Base-by-base conservation (phyloP, 2,888 invertebrate species). In the Bembecia ichneumoniformis region DNA sequence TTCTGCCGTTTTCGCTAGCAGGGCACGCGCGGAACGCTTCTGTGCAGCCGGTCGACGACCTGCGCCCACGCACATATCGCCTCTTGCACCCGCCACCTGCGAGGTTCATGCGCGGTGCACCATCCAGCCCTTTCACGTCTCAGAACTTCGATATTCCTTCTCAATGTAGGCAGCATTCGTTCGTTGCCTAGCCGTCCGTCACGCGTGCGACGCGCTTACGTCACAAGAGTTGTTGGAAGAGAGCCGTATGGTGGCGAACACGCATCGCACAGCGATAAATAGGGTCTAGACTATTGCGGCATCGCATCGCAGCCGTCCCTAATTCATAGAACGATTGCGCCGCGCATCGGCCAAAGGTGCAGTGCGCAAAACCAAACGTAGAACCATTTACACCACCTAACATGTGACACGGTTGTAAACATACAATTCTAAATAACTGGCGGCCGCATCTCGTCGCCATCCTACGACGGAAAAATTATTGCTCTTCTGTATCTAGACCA, bases 1-100 rank as follows among this genome's bases (percentile, higher is more conserved):
- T 80, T 78, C 77, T 80, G 77, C 79, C 77, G 77, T 74, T 75
- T 73, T 74, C 77, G 75, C 76, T 71, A 74, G 77, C 77, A 81
- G 80, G 81, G 82, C 80, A 79, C 69, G 60, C 66, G 62, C 66
- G 60, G 59, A 67, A 59, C 62, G 62, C 65, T 61, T 61, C 70
- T 68, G 66, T 65, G 77, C 74, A 73, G 62, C 66, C 75, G 84
- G 84, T 86, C 84, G 82, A 73, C 81, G 86, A 84, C 82, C 86
- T 69, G 72, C 78, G 71, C 79, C 79, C 72, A 75, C 83, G 74
- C 71, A 53, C 55, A 59, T 57, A 57, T 50, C 59, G 63, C 66
- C 66, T 69, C 74, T 74, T 82, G 78, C 81, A 82, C 77, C 76
- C 77, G 73, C 71, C 75, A 77, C 71, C 66, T 44, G 15, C 44